A percentile compares a stretch with the other conserved stretches of the same genome.
Conservation (phyloP, 2,113 vertebrate species). For the Phoenicopterus ruber region DNA sequence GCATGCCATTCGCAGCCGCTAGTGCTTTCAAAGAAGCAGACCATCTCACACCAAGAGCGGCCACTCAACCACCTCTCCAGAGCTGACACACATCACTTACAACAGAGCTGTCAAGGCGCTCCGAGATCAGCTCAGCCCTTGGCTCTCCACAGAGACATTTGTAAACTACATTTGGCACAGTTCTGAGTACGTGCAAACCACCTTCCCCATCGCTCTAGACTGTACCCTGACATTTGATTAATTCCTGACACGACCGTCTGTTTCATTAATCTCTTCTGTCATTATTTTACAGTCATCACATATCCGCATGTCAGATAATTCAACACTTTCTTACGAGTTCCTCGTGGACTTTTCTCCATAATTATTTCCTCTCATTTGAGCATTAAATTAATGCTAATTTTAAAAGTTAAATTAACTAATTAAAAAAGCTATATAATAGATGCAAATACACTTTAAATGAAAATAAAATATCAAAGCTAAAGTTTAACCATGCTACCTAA, state of each 20-base stretch:
- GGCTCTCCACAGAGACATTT: background rate
- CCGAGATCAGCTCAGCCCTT: background rate
- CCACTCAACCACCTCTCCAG: background rate
- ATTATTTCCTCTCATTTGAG: background rate
- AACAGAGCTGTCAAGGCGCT: fast-evolving
- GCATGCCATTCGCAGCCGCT: background rate
- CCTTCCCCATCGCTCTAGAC: background rate
- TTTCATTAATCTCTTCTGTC: background rate
- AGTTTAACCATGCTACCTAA: background rate
- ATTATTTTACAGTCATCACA: background rate
- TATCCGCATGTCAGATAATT: background rate
- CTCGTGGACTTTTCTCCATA: background rate
- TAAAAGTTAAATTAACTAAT: background rate
- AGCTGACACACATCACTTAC: background rate
- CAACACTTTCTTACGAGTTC: background rate
- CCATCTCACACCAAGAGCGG: too few relatives aligned
- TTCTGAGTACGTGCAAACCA: background rate
- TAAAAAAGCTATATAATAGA: background rate
- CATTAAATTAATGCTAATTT: background rate
- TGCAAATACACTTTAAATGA: background rate
- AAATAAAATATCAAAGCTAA: background rate
- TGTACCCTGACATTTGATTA: background rate
- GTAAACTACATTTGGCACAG: background rate
- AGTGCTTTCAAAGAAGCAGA: background rate
- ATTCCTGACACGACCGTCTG: background rate